These are phyloP conservation scores for Lysandra coridon DNA, from an alignment of 2,888 invertebrate species.

Conservation along the genomic window DNA sequence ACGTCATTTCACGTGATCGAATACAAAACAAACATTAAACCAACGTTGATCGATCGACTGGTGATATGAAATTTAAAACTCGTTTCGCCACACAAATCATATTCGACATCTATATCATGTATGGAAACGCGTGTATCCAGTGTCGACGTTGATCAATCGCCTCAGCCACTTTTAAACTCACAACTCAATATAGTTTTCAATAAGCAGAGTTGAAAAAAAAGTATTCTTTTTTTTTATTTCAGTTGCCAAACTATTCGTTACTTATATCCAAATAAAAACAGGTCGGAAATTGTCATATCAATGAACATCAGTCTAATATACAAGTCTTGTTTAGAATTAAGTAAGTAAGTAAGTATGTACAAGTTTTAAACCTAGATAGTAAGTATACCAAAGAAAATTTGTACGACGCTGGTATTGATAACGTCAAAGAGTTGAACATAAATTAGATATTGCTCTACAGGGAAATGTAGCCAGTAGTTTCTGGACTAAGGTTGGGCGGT, in stretches of 20 bases:
- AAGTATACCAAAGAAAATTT: neutral
- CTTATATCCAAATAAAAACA: no score
- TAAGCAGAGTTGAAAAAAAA: neutral
- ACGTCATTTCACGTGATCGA: conserved; percentile 2
- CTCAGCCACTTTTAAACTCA: neutral
- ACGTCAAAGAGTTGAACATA: conserved; percentile 2
- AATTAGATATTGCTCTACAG: conserved; percentile 5
- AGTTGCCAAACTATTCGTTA: no score
- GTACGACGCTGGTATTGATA: neutral
- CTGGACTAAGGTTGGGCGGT: conserved; percentile 1
- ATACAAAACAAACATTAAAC: conserved; percentile 16
- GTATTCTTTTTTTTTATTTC: no score
- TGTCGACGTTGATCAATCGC: conserved; percentile 25
- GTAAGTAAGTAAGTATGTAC: neutral
- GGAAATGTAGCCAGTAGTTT: conserved; percentile 1
- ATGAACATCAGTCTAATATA: no score
- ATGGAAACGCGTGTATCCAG: conserved; percentile 21
- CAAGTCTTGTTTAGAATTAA: no score
- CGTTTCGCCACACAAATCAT: conserved; percentile 30
- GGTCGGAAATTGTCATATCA: no score
- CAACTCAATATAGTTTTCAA: neutral
- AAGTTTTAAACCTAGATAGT: neutral
- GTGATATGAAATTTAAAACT: conserved; percentile 31
- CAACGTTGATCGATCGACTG: conserved; percentile 21
- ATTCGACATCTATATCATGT: conserved; percentile 28